These are phyloP conservation scores for Trissolcus basalis DNA, from an alignment of 1,140 invertebrate genomes.

Conservation along the genomic window DNA sequence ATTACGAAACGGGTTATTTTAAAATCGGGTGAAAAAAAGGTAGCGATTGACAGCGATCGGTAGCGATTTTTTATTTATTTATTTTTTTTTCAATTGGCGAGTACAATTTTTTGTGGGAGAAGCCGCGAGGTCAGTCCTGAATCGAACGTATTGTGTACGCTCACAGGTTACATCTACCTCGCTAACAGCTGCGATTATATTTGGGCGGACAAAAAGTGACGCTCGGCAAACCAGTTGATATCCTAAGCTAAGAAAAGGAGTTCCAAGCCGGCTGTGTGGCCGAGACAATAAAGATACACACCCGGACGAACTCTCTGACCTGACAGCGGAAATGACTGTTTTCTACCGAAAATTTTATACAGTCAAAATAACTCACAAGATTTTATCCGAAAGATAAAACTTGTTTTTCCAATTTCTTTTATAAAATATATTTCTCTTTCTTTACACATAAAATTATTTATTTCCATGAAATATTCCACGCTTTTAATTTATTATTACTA, in stretches of 20 bases:
- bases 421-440: no score
- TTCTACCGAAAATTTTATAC: neutral
- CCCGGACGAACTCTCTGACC: slow-evolving; percentile 32
- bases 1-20: slow-evolving; percentile 60
- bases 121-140: slow-evolving; percentile 6
- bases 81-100: no score
- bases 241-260: slow-evolving; percentile 21
- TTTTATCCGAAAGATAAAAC: no score
- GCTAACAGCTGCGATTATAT: slow-evolving; percentile 33
- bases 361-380: no score
- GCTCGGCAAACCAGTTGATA: slow-evolving; percentile 45
- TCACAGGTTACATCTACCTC: slow-evolving; percentile 29
- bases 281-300: slow-evolving; percentile 25
- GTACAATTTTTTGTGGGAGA: slow-evolving; percentile 4
- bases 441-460: no score
- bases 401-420: no score
- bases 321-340: slow-evolving; percentile 20
- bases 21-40: slow-evolving; percentile 39
- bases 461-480: no score
- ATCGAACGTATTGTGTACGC: slow-evolving; percentile 16
- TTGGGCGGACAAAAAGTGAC: slow-evolving; percentile 35
- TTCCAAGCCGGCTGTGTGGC: slow-evolving; percentile 24
- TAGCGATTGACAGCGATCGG: slow-evolving; percentile 33
- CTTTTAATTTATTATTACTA: no score
- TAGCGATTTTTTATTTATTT: no score